Evolutionary conservation across 2,888 invertebrate species (phyloP).

Genomic region (Noctua janthe): DNA sequence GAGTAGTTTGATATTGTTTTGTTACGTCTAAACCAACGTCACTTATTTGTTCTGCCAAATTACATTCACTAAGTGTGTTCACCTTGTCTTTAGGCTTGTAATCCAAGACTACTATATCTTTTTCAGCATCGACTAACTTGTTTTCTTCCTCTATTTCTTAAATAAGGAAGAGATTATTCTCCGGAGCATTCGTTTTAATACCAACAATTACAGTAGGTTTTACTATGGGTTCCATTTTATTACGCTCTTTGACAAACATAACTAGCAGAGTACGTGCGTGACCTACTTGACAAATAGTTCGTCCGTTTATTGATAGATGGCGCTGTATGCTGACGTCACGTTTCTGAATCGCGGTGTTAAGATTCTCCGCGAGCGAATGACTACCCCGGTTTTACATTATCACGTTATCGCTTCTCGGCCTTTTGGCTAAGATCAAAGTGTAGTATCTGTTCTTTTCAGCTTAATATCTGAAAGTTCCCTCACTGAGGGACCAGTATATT

Average conservation of each 20-base stretch:
- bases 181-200: conserved; percentile 24
- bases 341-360: conserved; percentile 46
- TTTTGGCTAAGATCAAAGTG: conserved; percentile 32
- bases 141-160: background rate
- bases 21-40: background rate
- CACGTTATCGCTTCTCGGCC: conserved; percentile 2
- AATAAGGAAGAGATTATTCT: conserved; percentile 13
- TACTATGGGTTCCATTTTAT: conserved; percentile 32
- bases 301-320: conserved; percentile 32
- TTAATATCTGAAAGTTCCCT: conserved; percentile 47
- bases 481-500: conserved; percentile 49
- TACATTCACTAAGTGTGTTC: background rate
- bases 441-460: conserved; percentile 48
- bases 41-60: background rate
- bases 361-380: conserved; percentile 17
- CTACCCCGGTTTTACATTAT: background rate
- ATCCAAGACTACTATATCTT: background rate
- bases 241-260: conserved; percentile 18
- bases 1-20: too few relatives aligned
- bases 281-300: conserved; percentile 19
- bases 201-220: conserved; percentile 29
- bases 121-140: background rate
- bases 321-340: conserved; percentile 34
- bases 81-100: background rate
- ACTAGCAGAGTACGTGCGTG: background rate